Percentiles rank a stretch among this genome's conserved stretches.
These are phyloP conservation scores for Dipodomys ordii DNA, from an alignment of 2,113 vertebrate species.

Conservation along the genomic window DNA sequence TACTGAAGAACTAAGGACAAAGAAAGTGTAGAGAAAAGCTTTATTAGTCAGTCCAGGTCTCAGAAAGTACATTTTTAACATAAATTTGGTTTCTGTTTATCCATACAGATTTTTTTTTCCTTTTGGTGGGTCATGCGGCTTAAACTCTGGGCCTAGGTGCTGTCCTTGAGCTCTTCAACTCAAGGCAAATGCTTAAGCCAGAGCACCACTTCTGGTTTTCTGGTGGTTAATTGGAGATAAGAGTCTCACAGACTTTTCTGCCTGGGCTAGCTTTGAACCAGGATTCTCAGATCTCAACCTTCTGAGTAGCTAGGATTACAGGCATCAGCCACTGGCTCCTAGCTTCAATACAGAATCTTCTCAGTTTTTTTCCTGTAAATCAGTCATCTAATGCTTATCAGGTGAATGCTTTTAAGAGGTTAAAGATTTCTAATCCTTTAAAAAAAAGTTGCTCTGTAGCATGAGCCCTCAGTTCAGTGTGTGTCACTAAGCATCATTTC, in stretches of 20 bases:
- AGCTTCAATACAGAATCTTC: neutral
- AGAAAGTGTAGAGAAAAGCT: neutral
- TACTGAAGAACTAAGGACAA: neutral
- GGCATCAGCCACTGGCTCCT: too few relatives aligned
- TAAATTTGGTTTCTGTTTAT: too few relatives aligned
- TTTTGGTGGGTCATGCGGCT: too few relatives aligned
- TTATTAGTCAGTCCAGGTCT: neutral
- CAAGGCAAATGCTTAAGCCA: too few relatives aligned
- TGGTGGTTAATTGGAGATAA: too few relatives aligned
- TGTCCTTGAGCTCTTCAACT: too few relatives aligned
- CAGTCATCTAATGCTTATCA: neutral
- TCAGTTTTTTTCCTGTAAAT: slow-evolving; percentile 12
- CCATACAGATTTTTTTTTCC: neutral
- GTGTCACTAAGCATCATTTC: neutral
- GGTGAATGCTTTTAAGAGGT: neutral
- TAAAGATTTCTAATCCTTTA: neutral
- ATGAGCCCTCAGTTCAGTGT: neutral
- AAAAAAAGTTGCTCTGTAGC: neutral
- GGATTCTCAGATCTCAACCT: too few relatives aligned
- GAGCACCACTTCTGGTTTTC: too few relatives aligned
- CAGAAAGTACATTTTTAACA: neutral
- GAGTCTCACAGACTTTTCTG: too few relatives aligned
- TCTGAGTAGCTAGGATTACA: too few relatives aligned
- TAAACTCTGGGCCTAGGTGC: too few relatives aligned
- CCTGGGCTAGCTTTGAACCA: too few relatives aligned